These are phyloP conservation scores for Bombus huntii DNA, from an alignment of 1,140 invertebrate species.

Conservation along the genomic window DNA sequence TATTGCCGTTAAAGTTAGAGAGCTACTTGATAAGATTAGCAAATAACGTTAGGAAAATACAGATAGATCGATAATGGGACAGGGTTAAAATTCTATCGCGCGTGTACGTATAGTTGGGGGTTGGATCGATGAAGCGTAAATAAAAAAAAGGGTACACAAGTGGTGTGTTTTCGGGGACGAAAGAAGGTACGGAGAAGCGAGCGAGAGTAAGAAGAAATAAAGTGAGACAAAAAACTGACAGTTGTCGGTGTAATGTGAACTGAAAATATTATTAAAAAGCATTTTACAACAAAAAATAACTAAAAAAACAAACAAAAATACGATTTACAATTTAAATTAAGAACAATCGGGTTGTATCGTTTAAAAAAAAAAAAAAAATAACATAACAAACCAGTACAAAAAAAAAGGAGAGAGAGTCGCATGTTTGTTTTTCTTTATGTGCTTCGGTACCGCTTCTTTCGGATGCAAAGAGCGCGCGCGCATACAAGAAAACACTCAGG, in stretches of 20 bases:
- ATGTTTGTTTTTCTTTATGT: slow-evolving; percentile 36
- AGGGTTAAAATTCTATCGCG: too few relatives aligned
- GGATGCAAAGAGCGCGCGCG: slow-evolving; percentile 34
- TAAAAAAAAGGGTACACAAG: not conserved
- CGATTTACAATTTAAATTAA: slow-evolving; percentile 83
- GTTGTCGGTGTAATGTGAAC: slow-evolving; percentile 79
- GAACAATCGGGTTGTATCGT: slow-evolving; percentile 82
- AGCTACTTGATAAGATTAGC: fast-evolving
- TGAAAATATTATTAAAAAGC: slow-evolving; percentile 84
- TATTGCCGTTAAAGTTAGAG: fast-evolving
- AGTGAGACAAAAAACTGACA: slow-evolving; percentile 75
- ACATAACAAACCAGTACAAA: slow-evolving; percentile 83
- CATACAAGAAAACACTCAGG: slow-evolving; percentile 23
- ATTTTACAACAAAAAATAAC: slow-evolving; percentile 84
- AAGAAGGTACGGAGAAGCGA: not conserved
- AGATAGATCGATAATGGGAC: too few relatives aligned
- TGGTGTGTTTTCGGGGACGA: not conserved
- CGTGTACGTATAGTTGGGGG: too few relatives aligned
- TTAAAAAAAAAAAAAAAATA: slow-evolving; percentile 81
- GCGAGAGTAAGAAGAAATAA: slow-evolving; percentile 56
- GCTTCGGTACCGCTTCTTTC: slow-evolving; percentile 11
- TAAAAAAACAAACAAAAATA: slow-evolving; percentile 84
- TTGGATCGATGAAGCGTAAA: not conserved
- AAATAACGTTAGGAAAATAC: too few relatives aligned
- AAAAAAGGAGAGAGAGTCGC: slow-evolving; percentile 71